A percentile compares a stretch with the other conserved stretches of the same genome.
Evolutionary conservation across 2,113 vertebrate species (phyloP).

Genomic region (Suncus etruscus): DNA sequence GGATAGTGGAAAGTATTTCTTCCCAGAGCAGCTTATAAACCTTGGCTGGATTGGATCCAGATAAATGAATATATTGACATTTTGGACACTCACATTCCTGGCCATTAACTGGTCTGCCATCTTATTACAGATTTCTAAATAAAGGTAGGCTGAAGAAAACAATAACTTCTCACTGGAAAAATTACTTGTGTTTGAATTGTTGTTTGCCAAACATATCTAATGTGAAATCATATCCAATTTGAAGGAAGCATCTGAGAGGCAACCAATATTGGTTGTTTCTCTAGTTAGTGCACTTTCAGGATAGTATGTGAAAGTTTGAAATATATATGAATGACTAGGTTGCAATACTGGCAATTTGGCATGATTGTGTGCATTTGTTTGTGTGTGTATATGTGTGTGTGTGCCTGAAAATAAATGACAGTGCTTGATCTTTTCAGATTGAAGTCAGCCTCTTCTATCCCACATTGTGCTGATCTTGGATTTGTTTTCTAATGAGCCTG

Average conservation of each 20-base stretch:
- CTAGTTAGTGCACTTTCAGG: slow-evolving; percentile 65
- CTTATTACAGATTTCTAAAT: slow-evolving; percentile 64
- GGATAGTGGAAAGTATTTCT: background rate
- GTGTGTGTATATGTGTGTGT: background rate
- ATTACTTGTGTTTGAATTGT: slow-evolving; percentile 79
- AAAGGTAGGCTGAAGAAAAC: slow-evolving; percentile 52
- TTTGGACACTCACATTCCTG: background rate
- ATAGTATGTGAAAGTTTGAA: slow-evolving; percentile 48
- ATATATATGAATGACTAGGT: slow-evolving; percentile 60
- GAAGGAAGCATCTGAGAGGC: slow-evolving; percentile 52
- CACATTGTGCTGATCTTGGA: background rate
- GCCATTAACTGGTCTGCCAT: background rate
- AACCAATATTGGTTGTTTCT: slow-evolving; percentile 72
- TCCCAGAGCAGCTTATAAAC: background rate
- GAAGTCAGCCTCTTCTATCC: background rate
- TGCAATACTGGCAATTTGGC: too few relatives aligned
- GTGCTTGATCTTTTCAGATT: background rate
- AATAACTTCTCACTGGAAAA: slow-evolving; percentile 76
- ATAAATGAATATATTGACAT: slow-evolving; percentile 51
- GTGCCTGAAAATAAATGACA: background rate
- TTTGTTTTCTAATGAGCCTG: slow-evolving; percentile 12
- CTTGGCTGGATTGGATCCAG: slow-evolving; percentile 2
- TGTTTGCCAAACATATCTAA: slow-evolving; percentile 77
- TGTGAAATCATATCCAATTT: slow-evolving; percentile 68
- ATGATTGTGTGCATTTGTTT: too few relatives aligned